A percentile compares a stretch with the other conserved stretches of the same genome.
These are phyloP conservation scores for Peromyscus maniculatus DNA, from an alignment of 2,113 vertebrate species.

Conservation along the genomic window DNA sequence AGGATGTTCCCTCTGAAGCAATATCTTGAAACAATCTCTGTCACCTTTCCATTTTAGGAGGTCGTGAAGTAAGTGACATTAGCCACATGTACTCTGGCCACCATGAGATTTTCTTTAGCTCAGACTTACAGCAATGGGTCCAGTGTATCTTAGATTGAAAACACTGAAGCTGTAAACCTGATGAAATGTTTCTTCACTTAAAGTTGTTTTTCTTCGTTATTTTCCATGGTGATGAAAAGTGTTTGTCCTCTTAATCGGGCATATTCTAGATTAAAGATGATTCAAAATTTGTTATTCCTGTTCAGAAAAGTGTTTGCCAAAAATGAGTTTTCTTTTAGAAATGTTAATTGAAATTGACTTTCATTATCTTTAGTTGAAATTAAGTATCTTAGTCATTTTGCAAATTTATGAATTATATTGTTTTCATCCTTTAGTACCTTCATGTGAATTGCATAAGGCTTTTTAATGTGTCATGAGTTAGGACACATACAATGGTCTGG, in stretches of 20 bases:
- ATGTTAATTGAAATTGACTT: slow-evolving; percentile 52
- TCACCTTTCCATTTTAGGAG: background rate
- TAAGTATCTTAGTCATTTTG: slow-evolving; percentile 18
- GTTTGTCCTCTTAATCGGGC: background rate
- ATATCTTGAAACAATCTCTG: background rate
- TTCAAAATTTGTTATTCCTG: background rate
- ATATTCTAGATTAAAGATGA: background rate
- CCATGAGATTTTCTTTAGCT: background rate
- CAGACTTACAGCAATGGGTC: background rate
- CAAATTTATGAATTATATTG: background rate
- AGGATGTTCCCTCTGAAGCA: background rate
- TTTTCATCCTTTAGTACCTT: background rate
- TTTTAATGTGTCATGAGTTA: background rate
- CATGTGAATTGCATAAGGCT: slow-evolving; percentile 12
- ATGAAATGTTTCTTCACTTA: background rate
- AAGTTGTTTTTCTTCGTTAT: background rate
- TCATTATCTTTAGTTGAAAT: background rate
- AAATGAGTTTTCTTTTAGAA: background rate
- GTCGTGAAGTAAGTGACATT: background rate
- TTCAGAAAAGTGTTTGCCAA: background rate
- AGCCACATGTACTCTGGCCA: background rate
- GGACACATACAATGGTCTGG: background rate
- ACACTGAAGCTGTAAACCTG: background rate
- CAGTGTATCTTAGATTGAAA: background rate
- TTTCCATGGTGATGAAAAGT: background rate